phyloP scores from a whole-genome alignment of 2,888 invertebrate genomes.

The Sarcophaga subvicina region DNA sequence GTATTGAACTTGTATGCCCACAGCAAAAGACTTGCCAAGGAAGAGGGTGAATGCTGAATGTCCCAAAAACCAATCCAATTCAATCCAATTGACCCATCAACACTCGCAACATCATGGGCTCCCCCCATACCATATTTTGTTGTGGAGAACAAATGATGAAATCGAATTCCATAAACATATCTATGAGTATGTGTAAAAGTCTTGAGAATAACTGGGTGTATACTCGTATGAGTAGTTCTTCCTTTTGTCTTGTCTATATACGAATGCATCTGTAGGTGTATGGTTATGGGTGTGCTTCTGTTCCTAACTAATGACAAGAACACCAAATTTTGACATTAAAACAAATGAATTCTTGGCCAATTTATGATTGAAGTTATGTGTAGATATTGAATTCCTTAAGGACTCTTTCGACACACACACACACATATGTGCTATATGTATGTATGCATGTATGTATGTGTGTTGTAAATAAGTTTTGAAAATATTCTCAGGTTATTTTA shows the following conservation, averaged over 20 bases:
- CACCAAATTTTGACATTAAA: conserved; percentile 68
- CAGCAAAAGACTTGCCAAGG: neutral
- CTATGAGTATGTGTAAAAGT: neutral
- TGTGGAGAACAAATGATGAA: neutral
- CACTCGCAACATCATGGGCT: neutral
- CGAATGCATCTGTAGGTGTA: neutral
- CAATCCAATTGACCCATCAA: conserved; percentile 34
- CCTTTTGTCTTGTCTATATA: neutral
- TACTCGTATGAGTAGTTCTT: neutral
- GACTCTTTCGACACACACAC: conserved; percentile 32
- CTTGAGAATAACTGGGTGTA: neutral
- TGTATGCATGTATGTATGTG: neutral
- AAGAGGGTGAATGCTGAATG: too few relatives aligned
- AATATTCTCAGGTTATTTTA: conserved; percentile 15
- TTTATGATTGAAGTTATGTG: conserved; percentile 64
- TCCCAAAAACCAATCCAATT: neutral
- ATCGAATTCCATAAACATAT: neutral
- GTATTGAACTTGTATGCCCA: neutral
- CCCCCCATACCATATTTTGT: neutral
- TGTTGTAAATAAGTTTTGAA: conserved; percentile 24
- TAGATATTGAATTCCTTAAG: conserved; percentile 61
- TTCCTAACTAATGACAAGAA: conserved; percentile 66
- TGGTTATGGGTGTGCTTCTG: neutral
- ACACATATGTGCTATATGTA: neutral
- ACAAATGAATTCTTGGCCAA: conserved; percentile 71